Evolutionary conservation across 2,888 invertebrate species (phyloP).

Genomic region (Macaria liturata): DNA sequence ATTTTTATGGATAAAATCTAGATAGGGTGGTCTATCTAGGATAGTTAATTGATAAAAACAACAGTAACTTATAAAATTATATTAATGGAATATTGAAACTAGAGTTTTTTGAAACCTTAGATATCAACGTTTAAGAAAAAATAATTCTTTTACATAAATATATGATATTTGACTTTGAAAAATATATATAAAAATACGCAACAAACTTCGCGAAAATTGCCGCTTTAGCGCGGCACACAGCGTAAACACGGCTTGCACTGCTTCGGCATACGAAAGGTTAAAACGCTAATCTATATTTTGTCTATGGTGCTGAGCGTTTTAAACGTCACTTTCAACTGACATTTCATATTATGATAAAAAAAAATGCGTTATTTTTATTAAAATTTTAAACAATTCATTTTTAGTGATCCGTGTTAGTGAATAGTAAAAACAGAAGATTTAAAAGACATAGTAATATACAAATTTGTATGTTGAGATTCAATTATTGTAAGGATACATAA

Average conservation of each 20-base stretch:
- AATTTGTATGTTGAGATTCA: too few relatives aligned
- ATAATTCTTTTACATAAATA: conserved; percentile 1
- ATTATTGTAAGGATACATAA: too few relatives aligned
- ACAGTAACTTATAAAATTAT: conserved; percentile 1
- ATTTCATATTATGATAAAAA: too few relatives aligned
- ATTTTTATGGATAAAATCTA: conserved; percentile 1
- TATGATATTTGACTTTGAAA: conserved; percentile 1
- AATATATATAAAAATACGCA: not conserved
- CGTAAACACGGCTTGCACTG: conserved; percentile 1
- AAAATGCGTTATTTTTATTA: too few relatives aligned
- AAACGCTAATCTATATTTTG: too few relatives aligned
- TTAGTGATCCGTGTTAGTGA: too few relatives aligned
- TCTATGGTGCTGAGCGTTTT: too few relatives aligned
- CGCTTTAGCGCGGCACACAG: not conserved
- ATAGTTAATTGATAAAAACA: conserved; percentile 1
- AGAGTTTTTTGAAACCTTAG: conserved; percentile 1
- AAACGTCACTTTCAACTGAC: too few relatives aligned
- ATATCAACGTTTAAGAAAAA: conserved; percentile 1
- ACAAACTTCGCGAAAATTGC: conserved; percentile 1
- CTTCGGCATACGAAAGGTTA: conserved; percentile 1
- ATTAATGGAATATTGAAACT: not conserved
- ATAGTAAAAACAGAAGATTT: too few relatives aligned
- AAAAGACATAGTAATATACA: too few relatives aligned
- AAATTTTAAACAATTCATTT: too few relatives aligned
- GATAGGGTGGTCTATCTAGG: conserved; percentile 1